Base-by-base conservation (phyloP, 1,140 invertebrate species). In the Halictus rubicundus region DNA sequence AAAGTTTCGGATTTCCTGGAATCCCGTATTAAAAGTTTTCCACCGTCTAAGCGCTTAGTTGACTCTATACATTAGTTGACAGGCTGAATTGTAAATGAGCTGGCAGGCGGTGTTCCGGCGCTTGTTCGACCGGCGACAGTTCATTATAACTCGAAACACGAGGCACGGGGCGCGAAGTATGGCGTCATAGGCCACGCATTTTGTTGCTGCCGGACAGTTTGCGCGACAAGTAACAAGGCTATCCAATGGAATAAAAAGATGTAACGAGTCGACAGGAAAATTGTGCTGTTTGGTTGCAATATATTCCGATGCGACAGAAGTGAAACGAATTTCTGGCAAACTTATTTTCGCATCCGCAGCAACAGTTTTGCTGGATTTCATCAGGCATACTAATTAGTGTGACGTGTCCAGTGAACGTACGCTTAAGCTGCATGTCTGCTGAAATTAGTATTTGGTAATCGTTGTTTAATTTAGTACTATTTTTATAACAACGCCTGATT, bases 11-110 rank as follows among this genome's bases (percentile, higher is more conserved):
- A 16, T 9, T n/a, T 9, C 21, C 16, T 4, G 1, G 21, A n/a
- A 77, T 69, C 21, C 25, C 37, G 23, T 37, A 37, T 77, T 61
- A 61, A 77, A 68, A 77, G 52, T 77, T 77, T 61, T 2, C 21
- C 39, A 12, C 0, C 21, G 25, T 61, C 49, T 27, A 25, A 61
- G 23, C 12, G 21, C 9, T 19, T 7, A 46, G 37, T 46, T 54
- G 32, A 54, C 14, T 23, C 59, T 25, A 61, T 71, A 52, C 59
- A 71, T 37, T n/a, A 27, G n/a, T 39, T 39, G 68, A 70, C 59
- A 61, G 12, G n/a, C 37, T 63, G 59, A 52, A 78, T 71, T 46
- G 57, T 49, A 78, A 60, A 70, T 64, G 68, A 12, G 65, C n/a
- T 27, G 57, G 37, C 37, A 12, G 1, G 0, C 37, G 6, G 21